A percentile compares a stretch with the other conserved stretches of the same genome.
Evolutionary conservation across 2,113 vertebrate genomes (phyloP).

Genomic region (Zosterops lateralis): DNA sequence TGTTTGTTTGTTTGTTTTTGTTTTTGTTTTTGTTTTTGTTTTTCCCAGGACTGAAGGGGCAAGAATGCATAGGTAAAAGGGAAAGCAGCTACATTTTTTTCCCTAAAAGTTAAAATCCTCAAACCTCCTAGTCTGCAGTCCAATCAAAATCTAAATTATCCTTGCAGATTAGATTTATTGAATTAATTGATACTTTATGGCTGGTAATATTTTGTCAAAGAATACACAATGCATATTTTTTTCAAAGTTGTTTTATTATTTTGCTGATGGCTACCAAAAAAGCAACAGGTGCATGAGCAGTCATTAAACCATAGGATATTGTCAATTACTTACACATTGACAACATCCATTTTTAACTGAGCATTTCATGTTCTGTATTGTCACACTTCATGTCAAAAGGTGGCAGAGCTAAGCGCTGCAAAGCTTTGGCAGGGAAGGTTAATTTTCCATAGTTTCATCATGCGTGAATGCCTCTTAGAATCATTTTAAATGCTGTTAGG

Average conservation of each 20-base stretch:
- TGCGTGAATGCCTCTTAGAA: not conserved
- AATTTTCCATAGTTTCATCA: not conserved
- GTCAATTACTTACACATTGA: not conserved
- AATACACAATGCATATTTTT: not conserved
- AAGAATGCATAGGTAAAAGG: slow-evolving; percentile 6
- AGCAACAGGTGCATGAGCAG: not conserved
- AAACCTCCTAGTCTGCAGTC: not conserved
- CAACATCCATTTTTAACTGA: not conserved
- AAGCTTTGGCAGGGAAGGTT: not conserved
- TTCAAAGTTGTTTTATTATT: not conserved
- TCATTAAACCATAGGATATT: not conserved
- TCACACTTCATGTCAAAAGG: not conserved
- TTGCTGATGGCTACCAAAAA: not conserved
- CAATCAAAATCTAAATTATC: slow-evolving; percentile 49
- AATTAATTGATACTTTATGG: not conserved
- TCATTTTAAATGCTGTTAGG: not conserved
- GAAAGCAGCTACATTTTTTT: slow-evolving; percentile 11
- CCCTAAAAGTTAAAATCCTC: not conserved
- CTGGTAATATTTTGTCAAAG: slow-evolving; percentile 24
- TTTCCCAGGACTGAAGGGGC: not conserved
- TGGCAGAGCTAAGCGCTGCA: not conserved
- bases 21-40: not conserved
- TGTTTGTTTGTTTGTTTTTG: not conserved
- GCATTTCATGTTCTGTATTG: not conserved
- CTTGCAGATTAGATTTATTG: slow-evolving; percentile 38